phyloP scores from a whole-genome alignment of 1,140 invertebrate species.

The Drosophila grimshawi region DNA sequence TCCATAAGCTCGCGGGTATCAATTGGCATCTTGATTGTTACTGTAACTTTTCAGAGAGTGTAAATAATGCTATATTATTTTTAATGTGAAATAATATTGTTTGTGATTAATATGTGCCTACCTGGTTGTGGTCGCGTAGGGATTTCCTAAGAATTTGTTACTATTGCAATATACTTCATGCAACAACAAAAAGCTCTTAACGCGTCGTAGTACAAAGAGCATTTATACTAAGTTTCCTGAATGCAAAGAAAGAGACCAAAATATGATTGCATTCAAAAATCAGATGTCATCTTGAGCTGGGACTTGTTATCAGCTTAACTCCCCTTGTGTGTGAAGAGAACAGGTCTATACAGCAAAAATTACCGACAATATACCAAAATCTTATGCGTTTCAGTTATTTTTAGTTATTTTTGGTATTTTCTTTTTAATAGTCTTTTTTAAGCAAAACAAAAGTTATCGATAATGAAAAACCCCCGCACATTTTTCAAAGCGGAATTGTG shows the following conservation, averaged over 20 bases:
- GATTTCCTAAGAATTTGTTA: neutral
- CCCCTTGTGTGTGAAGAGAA: constrained; percentile 6
- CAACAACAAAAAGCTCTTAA: neutral
- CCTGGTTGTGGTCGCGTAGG: neutral
- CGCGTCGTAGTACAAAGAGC: constrained; percentile 35
- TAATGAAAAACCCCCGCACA: too few relatives aligned
- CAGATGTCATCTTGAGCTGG: neutral
- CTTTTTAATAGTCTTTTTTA: neutral
- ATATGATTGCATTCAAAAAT: constrained; percentile 1
- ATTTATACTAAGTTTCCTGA: neutral
- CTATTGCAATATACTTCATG: neutral
- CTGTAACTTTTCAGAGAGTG: neutral
- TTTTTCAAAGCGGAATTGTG: too few relatives aligned
- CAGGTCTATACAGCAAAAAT: neutral
- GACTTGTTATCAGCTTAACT: neutral
- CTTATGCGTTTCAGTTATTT: neutral
- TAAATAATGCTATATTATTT: neutral
- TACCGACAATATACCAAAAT: constrained; percentile 14
- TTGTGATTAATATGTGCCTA: neutral
- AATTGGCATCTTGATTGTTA: constrained; percentile 66
- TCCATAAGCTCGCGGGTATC: constrained; percentile 75
- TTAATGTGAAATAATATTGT: neutral
- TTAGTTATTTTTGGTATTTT: constrained; percentile 5
- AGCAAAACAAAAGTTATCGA: too few relatives aligned
- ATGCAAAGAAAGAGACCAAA: constrained; percentile 10